phyloP scores from a whole-genome alignment of 2,888 invertebrate species.

The Dyspetes luteomarginatus region DNA sequence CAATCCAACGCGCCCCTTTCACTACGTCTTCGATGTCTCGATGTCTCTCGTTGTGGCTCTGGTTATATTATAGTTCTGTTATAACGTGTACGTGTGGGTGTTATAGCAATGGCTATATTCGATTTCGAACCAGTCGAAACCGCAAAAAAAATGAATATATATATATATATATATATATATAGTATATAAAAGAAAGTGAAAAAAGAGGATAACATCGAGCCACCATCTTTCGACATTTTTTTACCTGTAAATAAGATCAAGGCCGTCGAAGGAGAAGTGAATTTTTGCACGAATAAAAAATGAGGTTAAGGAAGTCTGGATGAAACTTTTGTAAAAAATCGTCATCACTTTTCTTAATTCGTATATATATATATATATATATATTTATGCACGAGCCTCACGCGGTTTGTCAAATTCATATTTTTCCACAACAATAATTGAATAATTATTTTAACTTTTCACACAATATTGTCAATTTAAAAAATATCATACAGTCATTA shows the following conservation, averaged over 20 bases:
- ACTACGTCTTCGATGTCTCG: conserved; percentile 48
- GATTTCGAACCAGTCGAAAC: conserved; percentile 13
- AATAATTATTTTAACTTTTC: too few relatives aligned
- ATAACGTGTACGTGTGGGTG: conserved; percentile 18
- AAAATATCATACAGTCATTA: too few relatives aligned
- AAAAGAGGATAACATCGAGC: conserved; percentile 2
- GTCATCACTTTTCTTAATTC: too few relatives aligned
- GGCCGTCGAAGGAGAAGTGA: conserved; percentile 21
- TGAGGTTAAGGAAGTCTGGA: not conserved
- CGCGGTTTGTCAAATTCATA: too few relatives aligned
- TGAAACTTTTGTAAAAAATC: not conserved
- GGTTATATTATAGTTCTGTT: not conserved
- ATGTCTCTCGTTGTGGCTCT: conserved; percentile 17
- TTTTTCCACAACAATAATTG: too few relatives aligned
- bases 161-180: not conserved
- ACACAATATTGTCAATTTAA: too few relatives aligned
- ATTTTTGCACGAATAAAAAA: conserved; percentile 16
- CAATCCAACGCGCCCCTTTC: conserved; percentile 60
- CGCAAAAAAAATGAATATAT: conserved; percentile 7
- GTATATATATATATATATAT: too few relatives aligned
- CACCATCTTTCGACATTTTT: conserved; percentile 5
- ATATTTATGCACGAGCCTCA: too few relatives aligned
- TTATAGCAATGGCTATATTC: not conserved
- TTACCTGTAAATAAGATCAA: conserved; percentile 37
- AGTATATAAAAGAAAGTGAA: not conserved